Evolutionary conservation across 2,797 vertebrate genomes (phyloP), one percentile per base, ranked within the genome.

Genomic region (Botia almorhae): DNA sequence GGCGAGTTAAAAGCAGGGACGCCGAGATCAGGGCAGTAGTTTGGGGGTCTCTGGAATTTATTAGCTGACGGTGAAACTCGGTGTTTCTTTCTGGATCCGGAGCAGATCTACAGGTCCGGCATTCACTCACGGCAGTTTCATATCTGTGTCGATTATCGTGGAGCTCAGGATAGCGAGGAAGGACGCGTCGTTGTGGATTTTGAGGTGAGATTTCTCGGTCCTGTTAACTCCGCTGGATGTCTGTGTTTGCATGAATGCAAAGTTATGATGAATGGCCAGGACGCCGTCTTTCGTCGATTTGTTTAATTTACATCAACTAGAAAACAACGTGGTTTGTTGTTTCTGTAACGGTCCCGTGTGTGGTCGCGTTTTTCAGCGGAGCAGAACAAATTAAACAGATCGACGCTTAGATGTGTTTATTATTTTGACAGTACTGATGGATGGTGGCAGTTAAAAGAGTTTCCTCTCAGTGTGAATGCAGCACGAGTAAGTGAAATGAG

Each of bases 11-110:
- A 21, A 65, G 36, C 48, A 65, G 50, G 68, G 36, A 55, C 69
- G 69, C 5, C 46, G 77, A 79, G 77, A 89, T 33, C 84, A 87
- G 83, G 87, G 81, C 69, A 86, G 60, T 85, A 81, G 73, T 85
- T 81, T 81, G 86, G 81, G 78, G 81, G 85, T 83, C 87, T 82
- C 74, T 90, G 92, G 92, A 90, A 90, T 92, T 78, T 87, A 88
- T 81, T 69, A 83, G 83, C 46, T 65, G 86, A 86, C 84, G 85
- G 51, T 73, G 23, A 26, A 26, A 26, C 23, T 33, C 74, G 70
- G 72, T 1, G 81, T 83, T 56, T 53, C 72, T 78, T 81, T 65
- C 72, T 80, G 71, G 82, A 39, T 76, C 53, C 82, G 86, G 60
- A 73, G 75, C 26, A n/a, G 51, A 67, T 83, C 85, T 82, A 67